Evolutionary conservation across 2,888 invertebrate species (phyloP).

Genomic region (Ctenicera cuprea): DNA sequence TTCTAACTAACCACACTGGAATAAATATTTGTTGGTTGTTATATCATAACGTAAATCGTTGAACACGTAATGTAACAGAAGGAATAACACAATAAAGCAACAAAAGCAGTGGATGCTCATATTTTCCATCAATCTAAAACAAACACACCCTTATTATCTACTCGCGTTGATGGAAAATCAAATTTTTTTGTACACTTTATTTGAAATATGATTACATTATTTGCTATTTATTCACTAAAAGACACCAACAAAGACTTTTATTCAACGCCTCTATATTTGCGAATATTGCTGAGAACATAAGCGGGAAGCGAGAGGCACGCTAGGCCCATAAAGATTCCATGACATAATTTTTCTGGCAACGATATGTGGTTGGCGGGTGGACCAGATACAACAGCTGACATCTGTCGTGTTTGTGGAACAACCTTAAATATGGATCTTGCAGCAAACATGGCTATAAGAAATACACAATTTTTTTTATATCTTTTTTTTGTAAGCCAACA

Average conservation of each 20-base stretch:
- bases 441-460: constrained; percentile 27
- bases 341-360: constrained; percentile 64
- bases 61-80: too few species aligned
- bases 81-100: too few species aligned
- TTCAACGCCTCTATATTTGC: constrained; percentile 45
- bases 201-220: constrained; percentile 15
- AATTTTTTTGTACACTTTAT: constrained; percentile 1
- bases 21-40: too few species aligned
- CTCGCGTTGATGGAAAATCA: background rate
- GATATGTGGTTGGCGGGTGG: constrained; percentile 67
- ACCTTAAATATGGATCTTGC: constrained; percentile 25
- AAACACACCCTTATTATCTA: background rate
- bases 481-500: background rate
- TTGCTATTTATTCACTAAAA: background rate
- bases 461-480: background rate
- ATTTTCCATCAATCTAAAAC: background rate
- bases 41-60: too few species aligned
- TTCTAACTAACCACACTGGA: too few species aligned
- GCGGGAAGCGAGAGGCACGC: constrained; percentile 57
- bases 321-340: constrained; percentile 63
- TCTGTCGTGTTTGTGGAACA: constrained; percentile 21
- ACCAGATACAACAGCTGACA: constrained; percentile 61
- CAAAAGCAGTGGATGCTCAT: too few species aligned
- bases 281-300: constrained; percentile 52
- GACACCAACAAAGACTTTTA: background rate